Conservation (phyloP, 1,140 invertebrate species). For the Aphaenogaster floridana region DNA sequence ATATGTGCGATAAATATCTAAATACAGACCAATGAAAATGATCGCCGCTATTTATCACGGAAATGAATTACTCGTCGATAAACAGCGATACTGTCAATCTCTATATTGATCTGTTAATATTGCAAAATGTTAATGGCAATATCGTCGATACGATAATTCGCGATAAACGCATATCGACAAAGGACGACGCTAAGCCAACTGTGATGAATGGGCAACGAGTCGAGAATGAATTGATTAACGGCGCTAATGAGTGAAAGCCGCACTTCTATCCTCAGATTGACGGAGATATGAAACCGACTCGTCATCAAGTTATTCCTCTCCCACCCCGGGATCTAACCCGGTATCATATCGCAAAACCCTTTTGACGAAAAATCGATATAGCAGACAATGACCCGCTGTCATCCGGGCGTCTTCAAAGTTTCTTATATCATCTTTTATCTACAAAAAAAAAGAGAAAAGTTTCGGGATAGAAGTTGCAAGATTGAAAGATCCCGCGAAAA, state of each 20-base stretch:
- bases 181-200: conserved; percentile 13
- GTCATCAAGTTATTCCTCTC: not conserved
- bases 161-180: conserved; percentile 14
- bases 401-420: not conserved
- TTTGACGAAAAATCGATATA: conserved; percentile 47
- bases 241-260: conserved; percentile 12
- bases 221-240: conserved; percentile 52
- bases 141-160: conserved; percentile 24
- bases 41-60: not conserved
- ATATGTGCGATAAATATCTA: not conserved
- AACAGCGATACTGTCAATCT: not conserved
- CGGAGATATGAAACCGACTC: not conserved
- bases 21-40: not conserved
- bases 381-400: not conserved
- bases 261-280: conserved; percentile 6
- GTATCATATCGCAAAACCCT: conserved; percentile 3
- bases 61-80: not conserved
- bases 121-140: conserved; percentile 24
- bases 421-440: not conserved
- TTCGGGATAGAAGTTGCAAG: not conserved
- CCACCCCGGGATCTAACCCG: not conserved
- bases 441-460: not conserved
- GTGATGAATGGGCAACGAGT: conserved; percentile 35
- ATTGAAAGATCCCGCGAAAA: not conserved
- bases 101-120: not conserved